Conservation (phyloP, 2,888 invertebrate genomes). For the Villa cingulata region DNA sequence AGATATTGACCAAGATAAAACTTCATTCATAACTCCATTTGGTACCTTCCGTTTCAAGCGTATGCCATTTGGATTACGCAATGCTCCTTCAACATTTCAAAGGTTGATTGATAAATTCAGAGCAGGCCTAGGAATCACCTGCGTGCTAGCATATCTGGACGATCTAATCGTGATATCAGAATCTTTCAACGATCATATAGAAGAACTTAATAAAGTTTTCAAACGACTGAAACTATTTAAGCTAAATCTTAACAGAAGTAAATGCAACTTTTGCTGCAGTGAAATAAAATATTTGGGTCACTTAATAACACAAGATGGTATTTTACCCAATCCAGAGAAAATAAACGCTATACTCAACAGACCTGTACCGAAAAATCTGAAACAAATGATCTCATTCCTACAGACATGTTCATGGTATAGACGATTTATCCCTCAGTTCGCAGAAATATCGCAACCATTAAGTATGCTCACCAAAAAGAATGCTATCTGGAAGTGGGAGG, state of each 20-base stretch:
- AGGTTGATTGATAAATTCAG: no score
- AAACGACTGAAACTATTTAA: conserved; percentile 17
- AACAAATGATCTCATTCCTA: no score
- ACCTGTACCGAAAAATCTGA: no score
- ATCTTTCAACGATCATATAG: conserved; percentile 16
- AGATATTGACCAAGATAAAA: no score
- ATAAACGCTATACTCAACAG: no score
- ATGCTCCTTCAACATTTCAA: no score
- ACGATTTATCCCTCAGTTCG: conserved; percentile 11
- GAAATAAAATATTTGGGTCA: conserved; percentile 10
- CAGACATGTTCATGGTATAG: no score
- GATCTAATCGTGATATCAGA: conserved; percentile 19
- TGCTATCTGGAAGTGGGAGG: conserved; percentile 19
- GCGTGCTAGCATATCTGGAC: conserved; percentile 19
- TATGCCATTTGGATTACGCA: no score
- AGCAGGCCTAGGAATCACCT: no score
- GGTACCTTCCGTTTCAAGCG: no score
- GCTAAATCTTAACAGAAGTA: neutral
- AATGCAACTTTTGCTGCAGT: conserved; percentile 6
- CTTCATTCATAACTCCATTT: no score
- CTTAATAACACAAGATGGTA: conserved; percentile 13
- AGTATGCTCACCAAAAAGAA: conserved; percentile 21
- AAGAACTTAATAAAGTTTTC: conserved; percentile 16
- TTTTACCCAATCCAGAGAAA: conserved; percentile 21
- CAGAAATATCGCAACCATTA: conserved; percentile 19